Conservation (phyloP, 1,140 invertebrate species). For the Bombus affinis region DNA sequence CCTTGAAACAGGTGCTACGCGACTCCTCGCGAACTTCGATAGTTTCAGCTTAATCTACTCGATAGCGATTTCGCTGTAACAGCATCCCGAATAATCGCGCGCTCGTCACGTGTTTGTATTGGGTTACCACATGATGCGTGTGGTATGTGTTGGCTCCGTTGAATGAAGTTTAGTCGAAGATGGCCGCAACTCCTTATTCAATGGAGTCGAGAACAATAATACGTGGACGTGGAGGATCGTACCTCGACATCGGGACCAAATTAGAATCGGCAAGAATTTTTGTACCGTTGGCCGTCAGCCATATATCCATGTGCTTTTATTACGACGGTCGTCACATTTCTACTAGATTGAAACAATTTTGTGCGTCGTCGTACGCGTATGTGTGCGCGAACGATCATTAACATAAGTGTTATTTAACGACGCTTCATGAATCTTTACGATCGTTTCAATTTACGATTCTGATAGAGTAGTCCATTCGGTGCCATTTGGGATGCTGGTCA, state of each 20-base stretch:
- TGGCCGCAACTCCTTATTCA: background rate
- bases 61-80: conserved; percentile 10
- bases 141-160: background rate
- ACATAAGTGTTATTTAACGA: conserved; percentile 55
- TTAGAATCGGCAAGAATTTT: conserved; percentile 31
- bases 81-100: conserved; percentile 1
- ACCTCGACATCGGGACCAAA: background rate
- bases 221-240: background rate
- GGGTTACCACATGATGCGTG: background rate
- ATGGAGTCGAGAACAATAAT: conserved; percentile 4
- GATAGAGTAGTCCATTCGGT: conserved; percentile 10
- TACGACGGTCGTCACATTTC: conserved; percentile 36
- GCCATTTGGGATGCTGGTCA: background rate
- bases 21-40: background rate
- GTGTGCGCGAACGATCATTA: conserved; percentile 22
- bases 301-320: background rate
- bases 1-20: conserved; percentile 16
- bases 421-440: conserved; percentile 53
- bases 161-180: conserved; percentile 24
- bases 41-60: conserved; percentile 10
- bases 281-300: conserved; percentile 29
- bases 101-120: conserved; percentile 13
- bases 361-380: background rate
- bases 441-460: conserved; percentile 42
- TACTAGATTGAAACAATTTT: conserved; percentile 20